Evolutionary conservation across 2,797 vertebrate species (phyloP).

Genomic region (Gymnopithys bicolor): DNA sequence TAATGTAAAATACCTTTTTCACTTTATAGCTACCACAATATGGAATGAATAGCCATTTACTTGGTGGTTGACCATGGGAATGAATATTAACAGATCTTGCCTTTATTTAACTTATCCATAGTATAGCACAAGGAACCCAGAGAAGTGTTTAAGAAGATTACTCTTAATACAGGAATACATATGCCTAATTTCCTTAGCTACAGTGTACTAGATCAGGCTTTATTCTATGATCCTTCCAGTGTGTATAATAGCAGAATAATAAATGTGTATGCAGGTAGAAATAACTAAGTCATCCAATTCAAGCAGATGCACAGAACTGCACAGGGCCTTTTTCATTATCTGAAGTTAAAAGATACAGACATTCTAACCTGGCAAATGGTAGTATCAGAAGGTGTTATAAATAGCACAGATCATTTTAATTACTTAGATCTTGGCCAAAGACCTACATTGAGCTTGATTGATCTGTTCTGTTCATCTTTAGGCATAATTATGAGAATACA

Average conservation of each 20-base stretch:
- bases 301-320: conserved; percentile 16
- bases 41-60: conserved; percentile 38
- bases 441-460: conserved; percentile 69
- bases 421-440: conserved; percentile 68
- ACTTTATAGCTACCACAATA: conserved; percentile 50
- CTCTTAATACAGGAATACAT: not conserved
- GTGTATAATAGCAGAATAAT: conserved; percentile 1
- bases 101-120: conserved; percentile 48
- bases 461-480: conserved; percentile 63
- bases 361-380: conserved; percentile 55
- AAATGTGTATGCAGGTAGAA: conserved; percentile 18
- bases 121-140: not conserved
- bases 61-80: conserved; percentile 45
- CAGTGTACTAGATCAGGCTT: not conserved
- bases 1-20: conserved; percentile 65
- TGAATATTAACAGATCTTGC: not conserved
- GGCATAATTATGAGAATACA: conserved; percentile 70
- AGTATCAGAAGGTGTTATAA: conserved; percentile 67
- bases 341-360: conserved; percentile 42
- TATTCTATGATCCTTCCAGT: conserved; percentile 23
- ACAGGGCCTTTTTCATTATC: conserved; percentile 17
- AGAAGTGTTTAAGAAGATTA: conserved; percentile 22
- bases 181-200: conserved; percentile 49
- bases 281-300: conserved; percentile 27
- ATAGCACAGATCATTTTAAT: conserved; percentile 69